These are phyloP conservation scores for Acrossocheilus fasciatus DNA, from an alignment of 2,797 vertebrate species.

Conservation along the genomic window DNA sequence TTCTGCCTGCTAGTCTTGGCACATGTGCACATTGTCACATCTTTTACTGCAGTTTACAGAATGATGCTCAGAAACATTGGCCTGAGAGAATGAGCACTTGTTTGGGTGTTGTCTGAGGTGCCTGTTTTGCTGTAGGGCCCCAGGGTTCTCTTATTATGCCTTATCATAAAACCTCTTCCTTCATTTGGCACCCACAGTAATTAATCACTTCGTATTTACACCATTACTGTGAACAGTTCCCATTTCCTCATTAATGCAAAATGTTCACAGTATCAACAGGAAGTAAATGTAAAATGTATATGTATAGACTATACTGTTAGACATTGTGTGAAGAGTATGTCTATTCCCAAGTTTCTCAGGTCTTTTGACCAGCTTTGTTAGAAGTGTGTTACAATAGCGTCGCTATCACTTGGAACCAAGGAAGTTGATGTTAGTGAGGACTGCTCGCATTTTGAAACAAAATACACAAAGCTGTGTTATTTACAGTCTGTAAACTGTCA, in stretches of 20 bases:
- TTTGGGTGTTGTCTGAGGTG: not conserved
- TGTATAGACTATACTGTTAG: not conserved
- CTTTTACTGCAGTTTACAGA: not conserved
- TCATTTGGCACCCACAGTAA: not conserved
- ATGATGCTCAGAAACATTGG: not conserved
- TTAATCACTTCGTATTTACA: not conserved
- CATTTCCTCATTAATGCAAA: not conserved
- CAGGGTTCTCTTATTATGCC: not conserved
- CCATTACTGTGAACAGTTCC: not conserved
- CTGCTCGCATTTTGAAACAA: not conserved
- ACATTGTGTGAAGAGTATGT: not conserved
- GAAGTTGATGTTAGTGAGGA: not conserved
- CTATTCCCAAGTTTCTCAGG: not conserved
- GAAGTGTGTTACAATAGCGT: not conserved
- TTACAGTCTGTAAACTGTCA: not conserved
- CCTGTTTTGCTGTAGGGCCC: not conserved
- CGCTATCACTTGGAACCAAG: not conserved
- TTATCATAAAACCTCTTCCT: constrained; percentile 25
- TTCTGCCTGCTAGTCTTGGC: not conserved
- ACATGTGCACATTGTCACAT: not conserved
- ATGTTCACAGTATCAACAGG: not conserved
- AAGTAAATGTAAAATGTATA: not conserved
- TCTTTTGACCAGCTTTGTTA: not conserved
- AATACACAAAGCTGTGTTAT: not conserved
- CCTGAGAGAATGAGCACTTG: not conserved